phyloP scores from a whole-genome alignment of 2,888 invertebrate genomes.

The Hoplodrina ambigua region DNA sequence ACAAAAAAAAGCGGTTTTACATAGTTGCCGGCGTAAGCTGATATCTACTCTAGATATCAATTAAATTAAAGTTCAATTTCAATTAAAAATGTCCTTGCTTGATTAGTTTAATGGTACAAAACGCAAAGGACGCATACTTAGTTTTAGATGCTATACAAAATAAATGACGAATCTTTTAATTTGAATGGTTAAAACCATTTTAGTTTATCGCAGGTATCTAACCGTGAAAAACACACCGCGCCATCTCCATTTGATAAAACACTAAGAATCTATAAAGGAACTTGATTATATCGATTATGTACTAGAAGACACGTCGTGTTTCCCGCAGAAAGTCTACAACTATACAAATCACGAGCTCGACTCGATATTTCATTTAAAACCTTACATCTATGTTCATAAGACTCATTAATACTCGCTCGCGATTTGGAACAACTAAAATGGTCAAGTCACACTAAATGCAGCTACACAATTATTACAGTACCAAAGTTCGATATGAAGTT shows the following conservation, averaged over 20 bases:
- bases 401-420: not conserved
- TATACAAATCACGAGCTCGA: conserved; percentile 8
- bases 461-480: not conserved
- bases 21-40: conserved; percentile 12
- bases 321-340: conserved; percentile 1
- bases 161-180: conserved; percentile 4
- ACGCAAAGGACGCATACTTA: not conserved
- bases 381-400: conserved; percentile 34
- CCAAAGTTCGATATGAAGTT: conserved; percentile 22
- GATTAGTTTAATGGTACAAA: conserved; percentile 5
- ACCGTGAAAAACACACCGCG: conserved; percentile 12
- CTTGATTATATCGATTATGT: not conserved
- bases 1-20: not conserved
- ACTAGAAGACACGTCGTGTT: conserved; percentile 18
- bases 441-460: conserved; percentile 18
- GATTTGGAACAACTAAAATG: conserved; percentile 12
- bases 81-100: not conserved
- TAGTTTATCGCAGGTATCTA: conserved; percentile 13
- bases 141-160: not conserved
- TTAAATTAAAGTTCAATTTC: not conserved
- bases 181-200: conserved; percentile 13
- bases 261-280: not conserved
- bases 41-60: not conserved
- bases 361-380: conserved; percentile 27
- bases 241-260: not conserved